These are phyloP conservation scores for Dorcus parallelipipedus DNA, from an alignment of 2,888 invertebrate genomes.

Conservation along the genomic window DNA sequence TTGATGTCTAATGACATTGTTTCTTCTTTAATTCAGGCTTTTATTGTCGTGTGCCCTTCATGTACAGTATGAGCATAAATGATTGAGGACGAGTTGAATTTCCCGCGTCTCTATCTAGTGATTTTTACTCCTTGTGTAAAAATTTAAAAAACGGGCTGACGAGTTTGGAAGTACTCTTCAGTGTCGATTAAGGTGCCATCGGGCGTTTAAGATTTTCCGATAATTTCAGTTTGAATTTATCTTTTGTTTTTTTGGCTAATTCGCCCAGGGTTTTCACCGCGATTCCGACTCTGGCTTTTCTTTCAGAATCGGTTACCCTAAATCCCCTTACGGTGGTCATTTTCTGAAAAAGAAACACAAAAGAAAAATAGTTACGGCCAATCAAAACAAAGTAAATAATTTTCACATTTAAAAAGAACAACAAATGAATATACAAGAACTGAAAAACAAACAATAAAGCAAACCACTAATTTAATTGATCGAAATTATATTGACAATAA, in stretches of 20 bases:
- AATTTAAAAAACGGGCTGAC: too few species aligned
- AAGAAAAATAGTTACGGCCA: not conserved
- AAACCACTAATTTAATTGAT: too few species aligned
- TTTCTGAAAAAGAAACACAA: conserved; percentile 1
- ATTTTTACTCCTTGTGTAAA: too few species aligned
- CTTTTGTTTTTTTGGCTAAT: conserved; percentile 64
- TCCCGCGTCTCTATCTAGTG: too few species aligned
- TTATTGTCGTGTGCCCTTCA: too few species aligned
- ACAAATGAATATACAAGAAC: not conserved
- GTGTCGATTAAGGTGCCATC: conserved; percentile 72
- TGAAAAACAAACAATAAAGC: too few species aligned
- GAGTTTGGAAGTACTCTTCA: conserved; percentile 75
- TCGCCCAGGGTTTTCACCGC: conserved; percentile 65
- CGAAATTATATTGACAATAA: too few species aligned
- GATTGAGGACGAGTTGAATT: too few species aligned
- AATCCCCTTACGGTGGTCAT: conserved; percentile 58
- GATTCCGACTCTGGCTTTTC: conserved; percentile 67
- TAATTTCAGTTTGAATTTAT: conserved; percentile 52
- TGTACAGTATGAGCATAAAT: too few species aligned
- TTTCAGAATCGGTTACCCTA: conserved; percentile 67
- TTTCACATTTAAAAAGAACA: not conserved
- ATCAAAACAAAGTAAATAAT: not conserved
- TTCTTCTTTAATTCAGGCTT: too few species aligned
- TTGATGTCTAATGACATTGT: too few species aligned
- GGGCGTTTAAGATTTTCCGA: conserved; percentile 39